Conservation (phyloP, 2,888 invertebrate genomes). For the Apoderus coryli region DNA sequence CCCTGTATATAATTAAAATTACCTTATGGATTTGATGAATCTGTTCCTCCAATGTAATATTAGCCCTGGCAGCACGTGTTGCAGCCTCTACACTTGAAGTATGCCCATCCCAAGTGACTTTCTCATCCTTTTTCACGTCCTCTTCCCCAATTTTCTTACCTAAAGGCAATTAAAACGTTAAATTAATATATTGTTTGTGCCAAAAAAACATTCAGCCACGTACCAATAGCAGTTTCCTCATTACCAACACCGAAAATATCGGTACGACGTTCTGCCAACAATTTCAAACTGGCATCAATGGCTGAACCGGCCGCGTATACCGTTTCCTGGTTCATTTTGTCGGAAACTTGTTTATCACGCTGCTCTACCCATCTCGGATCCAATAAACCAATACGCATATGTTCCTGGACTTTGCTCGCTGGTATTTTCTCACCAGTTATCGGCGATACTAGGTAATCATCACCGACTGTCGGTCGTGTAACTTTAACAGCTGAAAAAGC, state of each 20-base stretch:
- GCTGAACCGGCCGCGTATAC: constrained; percentile 68
- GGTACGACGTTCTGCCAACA: constrained; percentile 95
- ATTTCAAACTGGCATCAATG: constrained; percentile 91
- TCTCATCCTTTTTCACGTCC: constrained; percentile 70
- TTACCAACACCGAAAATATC: constrained; percentile 99
- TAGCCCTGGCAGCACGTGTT: constrained; percentile 83
- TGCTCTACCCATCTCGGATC: constrained; percentile 98
- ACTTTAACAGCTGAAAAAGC: constrained; percentile 34
- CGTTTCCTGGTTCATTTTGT: constrained; percentile 71
- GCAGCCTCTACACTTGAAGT: constrained; percentile 94
- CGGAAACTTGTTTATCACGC: constrained; percentile 59
- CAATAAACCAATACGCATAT: constrained; percentile 90
- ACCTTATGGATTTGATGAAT: constrained; percentile 94
- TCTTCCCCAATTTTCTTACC: constrained; percentile 84
- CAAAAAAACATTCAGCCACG: background rate
- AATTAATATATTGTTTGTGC: no score
- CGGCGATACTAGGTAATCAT: constrained; percentile 92
- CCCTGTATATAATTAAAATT: constrained; percentile 2
- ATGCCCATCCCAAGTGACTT: constrained; percentile 97
- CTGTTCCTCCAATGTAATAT: constrained; percentile 91
- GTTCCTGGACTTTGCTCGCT: constrained; percentile 93
- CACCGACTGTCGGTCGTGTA: constrained; percentile 49
- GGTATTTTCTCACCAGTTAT: constrained; percentile 97
- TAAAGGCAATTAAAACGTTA: constrained; percentile 2
- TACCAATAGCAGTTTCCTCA: constrained; percentile 95